Evolutionary conservation across 2,888 invertebrate genomes (phyloP).

Genomic region (Pammene aurita): DNA sequence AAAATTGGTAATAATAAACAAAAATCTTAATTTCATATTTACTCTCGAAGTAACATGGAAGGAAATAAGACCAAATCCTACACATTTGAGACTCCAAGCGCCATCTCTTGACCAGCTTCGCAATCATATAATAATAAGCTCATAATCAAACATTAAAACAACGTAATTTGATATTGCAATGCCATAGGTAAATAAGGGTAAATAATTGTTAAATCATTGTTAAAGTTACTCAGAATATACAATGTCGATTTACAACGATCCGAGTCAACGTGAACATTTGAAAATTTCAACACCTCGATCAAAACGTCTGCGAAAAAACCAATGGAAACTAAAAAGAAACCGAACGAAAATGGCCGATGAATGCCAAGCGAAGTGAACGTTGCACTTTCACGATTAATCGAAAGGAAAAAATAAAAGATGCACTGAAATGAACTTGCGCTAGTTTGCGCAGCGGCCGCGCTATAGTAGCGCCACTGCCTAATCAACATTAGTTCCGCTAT

Average conservation of each 20-base stretch:
- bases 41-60: background rate
- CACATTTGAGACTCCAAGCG: constrained; percentile 59
- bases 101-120: constrained; percentile 63
- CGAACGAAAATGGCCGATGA: constrained; percentile 75
- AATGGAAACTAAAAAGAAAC: constrained; percentile 76
- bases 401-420: constrained; percentile 70
- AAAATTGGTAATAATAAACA: background rate
- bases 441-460: constrained; percentile 63
- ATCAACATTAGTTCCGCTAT: constrained; percentile 72
- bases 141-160: constrained; percentile 46
- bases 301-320: constrained; percentile 74
- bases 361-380: constrained; percentile 77
- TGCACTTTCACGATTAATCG: constrained; percentile 80
- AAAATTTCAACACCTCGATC: constrained; percentile 64
- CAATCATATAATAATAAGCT: constrained; percentile 53
- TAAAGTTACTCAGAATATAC: constrained; percentile 1
- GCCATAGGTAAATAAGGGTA: background rate
- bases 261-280: constrained; percentile 39
- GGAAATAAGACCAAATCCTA: constrained; percentile 25
- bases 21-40: background rate
- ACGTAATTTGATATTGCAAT: background rate
- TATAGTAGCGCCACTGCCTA: constrained; percentile 59
- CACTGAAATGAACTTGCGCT: constrained; percentile 74
- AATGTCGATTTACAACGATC: constrained; percentile 6
- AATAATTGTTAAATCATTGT: background rate